Evolutionary conservation across 2,888 invertebrate species (phyloP), one percentile per base, ranked within the genome.

Genomic region (Drosophila phalerata): DNA sequence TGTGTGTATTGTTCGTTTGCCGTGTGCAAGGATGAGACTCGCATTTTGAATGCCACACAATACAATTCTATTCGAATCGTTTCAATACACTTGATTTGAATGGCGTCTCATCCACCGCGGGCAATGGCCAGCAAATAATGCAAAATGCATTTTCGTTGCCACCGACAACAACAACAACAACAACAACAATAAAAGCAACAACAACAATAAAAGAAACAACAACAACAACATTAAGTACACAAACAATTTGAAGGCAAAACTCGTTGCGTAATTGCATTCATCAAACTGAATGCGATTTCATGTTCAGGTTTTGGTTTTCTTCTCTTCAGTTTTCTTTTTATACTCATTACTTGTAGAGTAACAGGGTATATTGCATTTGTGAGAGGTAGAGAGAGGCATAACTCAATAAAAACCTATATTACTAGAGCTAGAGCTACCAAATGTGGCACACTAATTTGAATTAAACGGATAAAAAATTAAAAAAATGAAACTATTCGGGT

Each of bases 231-330:
- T 22, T 10, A 56, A 53, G 19, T 49, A 30, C 17, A 28, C 28
- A 37, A 60, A 66, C 61, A 66, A 75, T 70, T 70, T 73, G 51
- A 63, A 63, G 51, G 70, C 57, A 67, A 32, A 67, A 45, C 57
- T 67, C 74, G 70, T 74, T 77, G 74, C 69, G 79, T 84, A 85
- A 83, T 83, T 84, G 77, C 77, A 84, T 83, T 85, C 69, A 79
- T 77, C 61, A 73, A 69, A 71, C 71, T 71, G 72, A 72, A 71
- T 70, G 69, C 60, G 40, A 47, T 63, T 73, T 53, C 17, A 45
- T 58, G 55, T 65, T 28, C 43, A 42, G 13, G 37, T 55, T 30
- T 34, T 51, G 47, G 10, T 42, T 28, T 38, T 52, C 51, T 45
- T 43, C 42, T 6, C 32, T 43, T n/a, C 1, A 2, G 15, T 19